Conservation (phyloP, 2,888 invertebrate genomes). For the Sepiola atlantica region DNA sequence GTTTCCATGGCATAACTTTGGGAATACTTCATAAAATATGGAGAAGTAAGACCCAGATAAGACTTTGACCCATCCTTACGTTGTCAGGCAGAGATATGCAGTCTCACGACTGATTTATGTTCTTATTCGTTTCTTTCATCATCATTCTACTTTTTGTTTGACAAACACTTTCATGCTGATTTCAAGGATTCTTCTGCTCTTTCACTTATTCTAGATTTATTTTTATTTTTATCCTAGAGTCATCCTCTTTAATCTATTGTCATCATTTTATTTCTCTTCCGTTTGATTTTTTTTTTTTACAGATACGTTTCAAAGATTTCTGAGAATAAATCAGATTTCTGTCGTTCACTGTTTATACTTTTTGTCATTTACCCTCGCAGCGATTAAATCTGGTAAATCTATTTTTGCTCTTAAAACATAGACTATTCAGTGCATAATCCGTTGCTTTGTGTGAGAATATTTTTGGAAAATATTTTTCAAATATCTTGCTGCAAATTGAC, state of each 20-base stretch:
- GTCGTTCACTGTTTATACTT: slow-evolving; percentile 12
- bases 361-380: background rate
- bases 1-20: too few relatives aligned
- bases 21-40: too few relatives aligned
- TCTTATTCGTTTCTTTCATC: background rate
- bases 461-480: background rate
- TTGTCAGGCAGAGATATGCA: too few relatives aligned
- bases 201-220: background rate
- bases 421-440: background rate
- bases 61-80: too few relatives aligned
- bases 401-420: slow-evolving; percentile 32
- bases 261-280: background rate
- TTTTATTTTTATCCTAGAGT: too few relatives aligned
- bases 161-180: background rate
- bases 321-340: slow-evolving; percentile 32
- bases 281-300: background rate
- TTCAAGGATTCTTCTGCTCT: background rate
- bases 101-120: background rate
- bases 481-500: background rate
- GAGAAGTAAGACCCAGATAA: too few relatives aligned
- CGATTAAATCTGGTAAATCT: background rate
- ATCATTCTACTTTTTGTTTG: background rate
- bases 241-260: background rate
- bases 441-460: background rate
- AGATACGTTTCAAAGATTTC: slow-evolving; percentile 3